phyloP scores from a whole-genome alignment of 2,113 vertebrate species.

The Albula goreensis region DNA sequence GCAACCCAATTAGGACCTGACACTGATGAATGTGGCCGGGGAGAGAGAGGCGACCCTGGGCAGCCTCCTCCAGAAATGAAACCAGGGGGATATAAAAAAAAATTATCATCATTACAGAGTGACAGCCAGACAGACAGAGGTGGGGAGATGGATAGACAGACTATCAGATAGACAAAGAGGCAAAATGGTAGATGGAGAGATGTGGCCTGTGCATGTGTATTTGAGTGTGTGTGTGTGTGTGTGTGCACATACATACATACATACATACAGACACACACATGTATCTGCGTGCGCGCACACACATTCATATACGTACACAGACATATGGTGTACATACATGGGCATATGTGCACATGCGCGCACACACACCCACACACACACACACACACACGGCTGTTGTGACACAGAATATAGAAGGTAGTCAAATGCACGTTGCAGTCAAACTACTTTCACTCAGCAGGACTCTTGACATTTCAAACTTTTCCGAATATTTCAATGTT shows the following conservation, averaged over 20 bases:
- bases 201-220: constrained; percentile 36
- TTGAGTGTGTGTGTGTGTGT: background rate
- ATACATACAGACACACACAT: background rate
- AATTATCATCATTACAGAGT: constrained; percentile 71
- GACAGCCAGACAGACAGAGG: constrained; percentile 67
- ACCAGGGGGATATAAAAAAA: constrained; percentile 74
- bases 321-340: too few species aligned
- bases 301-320: too few species aligned
- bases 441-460: background rate
- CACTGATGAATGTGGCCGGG: constrained; percentile 77
- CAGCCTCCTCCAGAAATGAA: constrained; percentile 73
- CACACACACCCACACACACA: too few species aligned
- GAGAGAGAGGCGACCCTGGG: constrained; percentile 70
- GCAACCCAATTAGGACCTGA: constrained; percentile 75
- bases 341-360: too few species aligned
- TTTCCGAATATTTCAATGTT: background rate
- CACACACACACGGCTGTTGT: too few species aligned
- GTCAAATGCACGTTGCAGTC: too few species aligned
- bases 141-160: constrained; percentile 63
- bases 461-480: background rate
- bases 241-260: background rate
- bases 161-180: constrained; percentile 51
- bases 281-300: too few species aligned
- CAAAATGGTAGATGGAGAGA: constrained; percentile 34
- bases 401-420: too few species aligned